These are phyloP conservation scores for Ariolimax columbianus DNA, from an alignment of 2,888 invertebrate genomes.

Conservation along the genomic window DNA sequence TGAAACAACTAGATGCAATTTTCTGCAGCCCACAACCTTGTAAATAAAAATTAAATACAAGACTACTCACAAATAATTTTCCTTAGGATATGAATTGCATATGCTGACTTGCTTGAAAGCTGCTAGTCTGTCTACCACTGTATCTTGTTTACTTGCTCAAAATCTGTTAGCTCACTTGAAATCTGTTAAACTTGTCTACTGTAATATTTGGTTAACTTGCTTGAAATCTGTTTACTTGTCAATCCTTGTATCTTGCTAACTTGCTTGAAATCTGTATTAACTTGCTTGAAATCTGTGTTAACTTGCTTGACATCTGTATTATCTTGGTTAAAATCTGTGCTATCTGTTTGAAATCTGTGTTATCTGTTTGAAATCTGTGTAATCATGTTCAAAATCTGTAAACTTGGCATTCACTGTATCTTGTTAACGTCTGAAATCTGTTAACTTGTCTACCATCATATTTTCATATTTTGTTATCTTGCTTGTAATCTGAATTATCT, in stretches of 20 bases:
- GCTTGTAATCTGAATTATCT: slow-evolving; percentile 22
- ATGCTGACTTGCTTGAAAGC: slow-evolving; percentile 46
- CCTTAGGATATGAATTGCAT: slow-evolving; percentile 40
- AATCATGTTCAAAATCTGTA: too few relatives aligned
- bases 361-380: too few relatives aligned
- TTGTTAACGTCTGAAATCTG: too few relatives aligned
- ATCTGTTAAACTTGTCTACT: too few relatives aligned
- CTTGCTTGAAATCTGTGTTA: too few relatives aligned
- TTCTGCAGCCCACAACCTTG: slow-evolving; percentile 4
- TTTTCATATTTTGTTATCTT: slow-evolving; percentile 27
- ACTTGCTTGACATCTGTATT: too few relatives aligned
- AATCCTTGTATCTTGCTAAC: not conserved
- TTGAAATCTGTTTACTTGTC: slow-evolving; percentile 21
- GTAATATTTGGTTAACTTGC: too few relatives aligned
- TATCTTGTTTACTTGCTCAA: slow-evolving; percentile 33
- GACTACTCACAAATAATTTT: slow-evolving; percentile 8
- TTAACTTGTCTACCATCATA: too few relatives aligned
- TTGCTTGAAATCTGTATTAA: slow-evolving; percentile 46
- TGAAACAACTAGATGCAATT: too few relatives aligned
- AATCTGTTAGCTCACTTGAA: not conserved
- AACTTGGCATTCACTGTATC: too few relatives aligned
- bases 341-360: too few relatives aligned
- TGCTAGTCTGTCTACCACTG: slow-evolving; percentile 16
- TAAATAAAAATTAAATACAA: slow-evolving; percentile 17
- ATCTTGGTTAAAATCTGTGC: too few relatives aligned